Base-by-base conservation (phyloP, 2,113 vertebrate genomes). In the Setophaga kirtlandii region DNA sequence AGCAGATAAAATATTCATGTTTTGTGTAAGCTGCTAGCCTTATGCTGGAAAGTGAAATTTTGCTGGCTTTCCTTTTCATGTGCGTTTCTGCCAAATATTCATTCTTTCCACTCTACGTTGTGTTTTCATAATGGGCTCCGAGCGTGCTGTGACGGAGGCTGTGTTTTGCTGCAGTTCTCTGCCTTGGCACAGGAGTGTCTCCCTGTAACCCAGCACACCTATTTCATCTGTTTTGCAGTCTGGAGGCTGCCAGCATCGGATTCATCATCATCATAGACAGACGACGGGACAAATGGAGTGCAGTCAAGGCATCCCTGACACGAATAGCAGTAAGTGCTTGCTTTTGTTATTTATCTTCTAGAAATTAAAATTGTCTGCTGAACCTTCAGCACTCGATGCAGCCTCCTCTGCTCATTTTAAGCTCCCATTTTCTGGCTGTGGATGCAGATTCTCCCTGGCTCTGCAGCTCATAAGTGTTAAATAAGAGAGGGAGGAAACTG, bases 221-320 rank as follows among this genome's bases (percentile, higher is more conserved):
- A 50, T 73, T 95, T 42, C 53, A 52, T 75, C 73, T 95, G 55
- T 84, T 96, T 95, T 98, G 60, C 96, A 99, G 99, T 95, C 96
- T 99, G 97, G 99, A 99, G 93, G 99, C 99, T 94, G 99, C 99
- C 95, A 99, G 98, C 96, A 99, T 99, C 5, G 99, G 99, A 56
- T 99, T 99, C 95, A 69, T 99, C 91, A 99, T 99, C 92, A 98
- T 99, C 88, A 99, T 99, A 9, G 99, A 99, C 98, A 98, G 99
- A 67, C 96, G 99, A 80, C 98, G 98, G 96, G 99, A 99, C 98
- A 99, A 99, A 97, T 99, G 99, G 99, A 99, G 98, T 44, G 98
- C 99, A 12, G 98, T 99, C 49, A 99, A 99, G 95, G 98, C 99
- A 47, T 99, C 99, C 42, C 97, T 99, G 64, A 98, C 98, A 78